A percentile compares a stretch with the other conserved stretches of the same genome.
These are phyloP conservation scores for Zoanthus sansibaricus DNA, from an alignment of 92 coral and sea anemone genomes.

Conservation along the genomic window DNA sequence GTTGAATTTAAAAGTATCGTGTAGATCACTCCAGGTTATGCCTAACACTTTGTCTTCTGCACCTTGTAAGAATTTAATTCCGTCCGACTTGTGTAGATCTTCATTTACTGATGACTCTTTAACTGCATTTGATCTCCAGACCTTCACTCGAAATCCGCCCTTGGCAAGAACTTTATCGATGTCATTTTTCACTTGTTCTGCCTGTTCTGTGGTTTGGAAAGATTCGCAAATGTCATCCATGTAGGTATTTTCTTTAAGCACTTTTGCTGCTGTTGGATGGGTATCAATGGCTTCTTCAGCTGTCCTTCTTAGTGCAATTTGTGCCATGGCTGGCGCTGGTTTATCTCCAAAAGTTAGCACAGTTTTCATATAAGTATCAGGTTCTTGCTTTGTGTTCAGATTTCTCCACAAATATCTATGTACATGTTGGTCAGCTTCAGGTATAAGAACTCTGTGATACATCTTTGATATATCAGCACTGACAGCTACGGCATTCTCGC, in stretches of 20 bases:
- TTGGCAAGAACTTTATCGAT: slow-evolving; percentile 62
- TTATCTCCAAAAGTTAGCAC: slow-evolving; percentile 77
- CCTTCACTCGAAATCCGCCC: slow-evolving; percentile 46
- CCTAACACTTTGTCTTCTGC: slow-evolving; percentile 42
- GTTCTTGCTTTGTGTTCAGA: slow-evolving; percentile 44
- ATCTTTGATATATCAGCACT: slow-evolving; percentile 64
- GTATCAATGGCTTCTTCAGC: too few species aligned
- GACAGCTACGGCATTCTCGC: slow-evolving; percentile 65
- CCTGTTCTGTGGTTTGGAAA: slow-evolving; percentile 44
- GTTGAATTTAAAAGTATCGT: slow-evolving; percentile 12
- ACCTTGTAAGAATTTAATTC: slow-evolving; percentile 13
- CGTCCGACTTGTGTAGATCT: slow-evolving; percentile 14
- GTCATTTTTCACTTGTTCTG: slow-evolving; percentile 60
- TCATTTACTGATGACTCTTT: neutral
- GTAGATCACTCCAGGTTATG: slow-evolving; percentile 24
- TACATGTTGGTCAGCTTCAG: slow-evolving; percentile 60
- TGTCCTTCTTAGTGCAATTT: too few species aligned
- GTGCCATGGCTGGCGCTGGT: slow-evolving; percentile 61
- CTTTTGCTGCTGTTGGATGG: slow-evolving; percentile 64
- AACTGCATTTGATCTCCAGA: slow-evolving; percentile 33
- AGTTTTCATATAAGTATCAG: slow-evolving; percentile 61
- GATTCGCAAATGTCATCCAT: too few species aligned
- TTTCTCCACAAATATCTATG: slow-evolving; percentile 56
- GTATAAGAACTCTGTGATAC: slow-evolving; percentile 61
- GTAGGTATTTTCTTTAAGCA: slow-evolving; percentile 49